These are phyloP conservation scores for Caenorhabditis afra DNA, from an alignment of 2,888 invertebrate genomes.

Conservation along the genomic window DNA sequence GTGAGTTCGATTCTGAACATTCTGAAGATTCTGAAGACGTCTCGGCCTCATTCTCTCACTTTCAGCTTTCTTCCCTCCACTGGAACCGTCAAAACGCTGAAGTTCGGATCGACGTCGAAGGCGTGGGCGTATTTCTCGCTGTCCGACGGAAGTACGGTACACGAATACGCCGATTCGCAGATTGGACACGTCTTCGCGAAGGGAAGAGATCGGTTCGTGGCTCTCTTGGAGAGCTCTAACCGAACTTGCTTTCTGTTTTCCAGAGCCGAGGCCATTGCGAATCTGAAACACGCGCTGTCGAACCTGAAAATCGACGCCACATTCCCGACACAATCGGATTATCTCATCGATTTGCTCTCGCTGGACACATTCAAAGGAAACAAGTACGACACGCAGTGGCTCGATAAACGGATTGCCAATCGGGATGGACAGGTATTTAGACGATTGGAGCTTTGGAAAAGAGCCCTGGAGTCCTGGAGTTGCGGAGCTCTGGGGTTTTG, in stretches of 20 bases:
- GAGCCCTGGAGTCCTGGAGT: too few relatives aligned
- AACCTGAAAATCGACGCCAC: slow-evolving; percentile 97
- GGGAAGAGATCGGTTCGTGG: slow-evolving; percentile 93
- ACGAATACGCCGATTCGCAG: slow-evolving; percentile 99
- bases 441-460: too few relatives aligned
- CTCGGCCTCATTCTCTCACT: background rate
- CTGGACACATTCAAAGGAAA: slow-evolving; percentile 91
- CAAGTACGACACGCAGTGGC: slow-evolving; percentile 95
- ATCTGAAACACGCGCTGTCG: slow-evolving; percentile 94
- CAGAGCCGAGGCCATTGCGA: slow-evolving; percentile 80
- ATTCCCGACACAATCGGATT: slow-evolving; percentile 90
- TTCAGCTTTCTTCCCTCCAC: slow-evolving; percentile 7
- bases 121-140: slow-evolving; percentile 99
- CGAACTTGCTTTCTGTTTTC: slow-evolving; percentile 4
- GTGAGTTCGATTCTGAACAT: background rate
- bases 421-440: slow-evolving; percentile 58
- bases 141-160: slow-evolving; percentile 95
- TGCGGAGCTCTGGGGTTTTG: too few relatives aligned
- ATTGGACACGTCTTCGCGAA: slow-evolving; percentile 99
- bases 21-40: background rate
- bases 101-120: slow-evolving; percentile 97
- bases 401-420: slow-evolving; percentile 93
- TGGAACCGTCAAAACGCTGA: slow-evolving; percentile 83
- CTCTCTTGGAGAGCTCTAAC: slow-evolving; percentile 6
- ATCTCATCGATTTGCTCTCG: slow-evolving; percentile 94